phyloP scores from a whole-genome alignment of 2,888 invertebrate species.

The Pogonocherus hispidulus region DNA sequence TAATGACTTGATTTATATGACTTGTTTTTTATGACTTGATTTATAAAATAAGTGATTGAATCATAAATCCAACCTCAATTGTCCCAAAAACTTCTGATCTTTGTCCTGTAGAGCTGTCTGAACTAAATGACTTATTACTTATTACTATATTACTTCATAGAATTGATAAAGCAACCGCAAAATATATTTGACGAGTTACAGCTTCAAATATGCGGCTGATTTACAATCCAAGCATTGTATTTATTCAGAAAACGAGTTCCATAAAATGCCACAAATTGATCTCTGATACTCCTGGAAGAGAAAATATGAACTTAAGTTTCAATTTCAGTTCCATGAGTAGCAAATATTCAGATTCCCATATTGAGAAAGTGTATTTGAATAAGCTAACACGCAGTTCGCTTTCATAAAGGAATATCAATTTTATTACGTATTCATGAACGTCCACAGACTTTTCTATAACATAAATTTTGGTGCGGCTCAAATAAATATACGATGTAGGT shows the following conservation, averaged over 20 bases:
- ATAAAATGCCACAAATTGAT: slow-evolving; percentile 2
- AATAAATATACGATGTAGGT: no score
- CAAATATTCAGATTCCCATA: slow-evolving; percentile 12
- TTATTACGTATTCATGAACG: not conserved
- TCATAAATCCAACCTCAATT: no score
- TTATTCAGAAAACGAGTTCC: not conserved
- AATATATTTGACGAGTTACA: no score
- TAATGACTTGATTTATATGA: no score
- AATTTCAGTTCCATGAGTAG: slow-evolving; percentile 8
- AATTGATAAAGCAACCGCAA: no score
- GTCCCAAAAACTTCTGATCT: no score
- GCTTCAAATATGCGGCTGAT: not conserved
- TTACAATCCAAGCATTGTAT: slow-evolving; percentile 1
- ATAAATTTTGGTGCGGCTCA: no score
- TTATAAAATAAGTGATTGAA: no score
- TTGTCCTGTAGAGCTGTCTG: no score
- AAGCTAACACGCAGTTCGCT: not conserved
- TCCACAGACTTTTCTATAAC: not conserved
- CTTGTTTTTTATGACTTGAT: no score
- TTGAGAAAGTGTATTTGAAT: not conserved
- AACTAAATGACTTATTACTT: no score
- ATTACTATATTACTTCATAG: no score
- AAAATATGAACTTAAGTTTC: slow-evolving; percentile 19
- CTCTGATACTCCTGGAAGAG: not conserved
- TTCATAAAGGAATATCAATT: slow-evolving; percentile 3